A percentile compares a stretch with the other conserved stretches of the same genome.
Conservation (phyloP, 2,888 invertebrate genomes). For the Cataglyphis albicans region DNA sequence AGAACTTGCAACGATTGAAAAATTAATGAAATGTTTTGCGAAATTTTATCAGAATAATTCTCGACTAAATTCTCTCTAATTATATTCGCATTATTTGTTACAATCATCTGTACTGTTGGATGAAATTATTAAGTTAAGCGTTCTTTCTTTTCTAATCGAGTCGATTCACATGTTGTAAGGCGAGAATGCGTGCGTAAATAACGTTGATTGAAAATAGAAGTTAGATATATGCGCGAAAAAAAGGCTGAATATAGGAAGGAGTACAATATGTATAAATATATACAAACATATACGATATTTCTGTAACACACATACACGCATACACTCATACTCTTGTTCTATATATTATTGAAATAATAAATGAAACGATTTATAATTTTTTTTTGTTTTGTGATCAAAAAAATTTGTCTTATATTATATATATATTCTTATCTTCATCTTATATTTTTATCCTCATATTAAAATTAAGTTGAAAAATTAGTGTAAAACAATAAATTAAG, state of each 20-base stretch:
- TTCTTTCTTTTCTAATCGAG: slow-evolving; percentile 39
- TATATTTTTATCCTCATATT: not conserved
- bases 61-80: too few species aligned
- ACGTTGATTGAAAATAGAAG: slow-evolving; percentile 34
- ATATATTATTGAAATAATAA: slow-evolving; percentile 79
- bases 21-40: slow-evolving; percentile 8
- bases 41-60: slow-evolving; percentile 4
- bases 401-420: not conserved
- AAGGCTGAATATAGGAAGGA: slow-evolving; percentile 56
- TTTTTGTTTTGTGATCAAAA: slow-evolving; percentile 9
- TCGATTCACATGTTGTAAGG: slow-evolving; percentile 38
- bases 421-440: not conserved
- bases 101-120: slow-evolving; percentile 1
- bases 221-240: slow-evolving; percentile 26
- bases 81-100: not conserved
- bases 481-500: not conserved
- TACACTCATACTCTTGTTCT: slow-evolving; percentile 76
- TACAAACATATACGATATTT: slow-evolving; percentile 63
- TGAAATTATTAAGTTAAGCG: not conserved
- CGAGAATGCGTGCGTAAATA: slow-evolving; percentile 44
- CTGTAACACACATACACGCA: slow-evolving; percentile 72
- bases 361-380: slow-evolving; percentile 57
- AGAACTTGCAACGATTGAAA: not conserved
- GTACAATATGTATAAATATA: slow-evolving; percentile 67
- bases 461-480: not conserved